Evolutionary conservation across 1,140 invertebrate genomes (phyloP).

Genomic region (Sweltsa coloradensis): DNA sequence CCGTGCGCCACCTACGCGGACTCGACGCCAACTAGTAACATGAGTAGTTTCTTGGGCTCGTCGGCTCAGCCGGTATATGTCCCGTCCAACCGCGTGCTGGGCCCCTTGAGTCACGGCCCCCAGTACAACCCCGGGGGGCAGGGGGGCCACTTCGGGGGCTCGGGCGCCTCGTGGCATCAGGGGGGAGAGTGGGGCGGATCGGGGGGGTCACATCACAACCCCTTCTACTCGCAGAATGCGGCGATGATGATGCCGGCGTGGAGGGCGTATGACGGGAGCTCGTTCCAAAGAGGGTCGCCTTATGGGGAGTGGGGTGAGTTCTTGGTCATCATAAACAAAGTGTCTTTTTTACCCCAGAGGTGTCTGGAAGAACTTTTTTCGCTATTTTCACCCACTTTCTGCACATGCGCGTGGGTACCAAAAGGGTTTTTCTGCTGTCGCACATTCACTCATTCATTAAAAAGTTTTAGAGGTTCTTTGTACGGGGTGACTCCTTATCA

Average conservation of each 20-base stretch:
- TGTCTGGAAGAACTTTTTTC: too few relatives aligned
- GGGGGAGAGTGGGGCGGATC: slow-evolving; percentile 16
- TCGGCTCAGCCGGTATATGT: slow-evolving; percentile 34
- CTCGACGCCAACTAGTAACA: background rate
- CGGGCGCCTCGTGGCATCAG: slow-evolving; percentile 3
- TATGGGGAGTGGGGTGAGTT: slow-evolving; percentile 46
- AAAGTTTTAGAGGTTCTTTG: too few relatives aligned
- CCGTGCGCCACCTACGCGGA: slow-evolving; percentile 1
- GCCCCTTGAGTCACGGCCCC: slow-evolving; percentile 25
- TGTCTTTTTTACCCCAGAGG: too few relatives aligned
- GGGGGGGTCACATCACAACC: slow-evolving; percentile 23
- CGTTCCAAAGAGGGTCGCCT: slow-evolving; percentile 58
- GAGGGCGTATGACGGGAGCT: slow-evolving; percentile 55
- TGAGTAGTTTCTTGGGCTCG: background rate
- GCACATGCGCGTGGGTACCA: background rate
- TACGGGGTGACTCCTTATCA: too few relatives aligned
- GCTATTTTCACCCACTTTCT: too few relatives aligned
- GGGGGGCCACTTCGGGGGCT: slow-evolving; percentile 23
- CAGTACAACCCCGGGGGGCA: slow-evolving; percentile 27
- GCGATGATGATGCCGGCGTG: slow-evolving; percentile 64
- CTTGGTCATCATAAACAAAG: too few relatives aligned
- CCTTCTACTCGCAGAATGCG: slow-evolving; percentile 55
- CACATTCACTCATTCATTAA: background rate
- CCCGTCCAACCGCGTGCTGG: slow-evolving; percentile 31
- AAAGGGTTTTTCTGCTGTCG: background rate